These are phyloP conservation scores for Platanista minor DNA, from an alignment of 2,113 vertebrate species.

Conservation along the genomic window DNA sequence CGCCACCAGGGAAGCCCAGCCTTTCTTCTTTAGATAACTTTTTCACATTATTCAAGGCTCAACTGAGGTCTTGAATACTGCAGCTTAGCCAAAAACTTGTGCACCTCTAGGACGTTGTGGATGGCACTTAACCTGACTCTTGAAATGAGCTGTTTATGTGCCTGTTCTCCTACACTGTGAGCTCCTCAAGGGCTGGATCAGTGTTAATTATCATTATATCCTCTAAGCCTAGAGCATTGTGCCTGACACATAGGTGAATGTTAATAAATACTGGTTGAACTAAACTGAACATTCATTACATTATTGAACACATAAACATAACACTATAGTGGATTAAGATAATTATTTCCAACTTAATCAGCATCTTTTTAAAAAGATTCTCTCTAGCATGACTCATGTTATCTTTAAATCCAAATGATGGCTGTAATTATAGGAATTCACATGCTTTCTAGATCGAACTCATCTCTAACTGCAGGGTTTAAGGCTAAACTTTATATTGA, in stretches of 20 bases:
- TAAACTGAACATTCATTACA: neutral
- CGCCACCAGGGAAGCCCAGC: too few species aligned
- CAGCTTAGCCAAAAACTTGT: neutral
- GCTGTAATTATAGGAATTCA: neutral
- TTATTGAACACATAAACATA: neutral
- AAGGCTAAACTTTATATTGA: neutral
- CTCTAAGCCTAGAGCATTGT: neutral
- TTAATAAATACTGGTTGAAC: neutral
- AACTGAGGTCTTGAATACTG: neutral
- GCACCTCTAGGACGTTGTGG: neutral
- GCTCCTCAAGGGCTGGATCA: neutral
- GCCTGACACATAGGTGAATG: neutral
- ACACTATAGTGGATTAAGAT: neutral
- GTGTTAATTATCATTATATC: neutral
- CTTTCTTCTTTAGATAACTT: neutral
- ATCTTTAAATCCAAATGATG: neutral
- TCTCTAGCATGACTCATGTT: neutral
- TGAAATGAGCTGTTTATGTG: neutral
- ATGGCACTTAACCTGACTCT: neutral
- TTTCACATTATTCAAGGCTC: neutral
- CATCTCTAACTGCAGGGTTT: neutral
- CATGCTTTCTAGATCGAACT: neutral
- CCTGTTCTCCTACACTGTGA: neutral
- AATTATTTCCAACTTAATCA: neutral
- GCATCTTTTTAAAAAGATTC: neutral